phyloP scores from a whole-genome alignment of 2,888 invertebrate genomes.

The Phlogophora meticulosa region DNA sequence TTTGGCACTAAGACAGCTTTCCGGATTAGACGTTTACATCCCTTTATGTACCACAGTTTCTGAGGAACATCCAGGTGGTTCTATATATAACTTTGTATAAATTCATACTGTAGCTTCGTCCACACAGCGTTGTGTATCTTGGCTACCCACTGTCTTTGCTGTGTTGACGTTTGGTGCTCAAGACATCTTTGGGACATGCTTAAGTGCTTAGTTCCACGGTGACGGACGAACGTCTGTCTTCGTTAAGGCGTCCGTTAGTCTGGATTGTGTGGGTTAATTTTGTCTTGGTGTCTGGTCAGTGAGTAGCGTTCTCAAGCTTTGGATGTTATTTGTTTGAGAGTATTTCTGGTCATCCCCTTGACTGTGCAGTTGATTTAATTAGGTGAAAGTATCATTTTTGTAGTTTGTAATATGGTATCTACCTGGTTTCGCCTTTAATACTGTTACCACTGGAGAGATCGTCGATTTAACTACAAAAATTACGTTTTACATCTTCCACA shows the following conservation, averaged over 20 bases:
- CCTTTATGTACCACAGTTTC: neutral
- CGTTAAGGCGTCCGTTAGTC: slow-evolving; percentile 3
- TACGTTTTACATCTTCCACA: too few relatives aligned
- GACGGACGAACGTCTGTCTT: slow-evolving; percentile 33
- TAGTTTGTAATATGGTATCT: too few relatives aligned
- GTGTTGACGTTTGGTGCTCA: slow-evolving; percentile 21
- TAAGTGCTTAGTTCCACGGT: slow-evolving; percentile 20
- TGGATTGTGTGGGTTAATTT: slow-evolving; percentile 19
- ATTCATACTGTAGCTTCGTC: neutral
- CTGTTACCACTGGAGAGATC: too few relatives aligned
- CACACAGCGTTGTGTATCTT: slow-evolving; percentile 24
- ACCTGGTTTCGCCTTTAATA: too few relatives aligned
- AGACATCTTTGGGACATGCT: slow-evolving; percentile 25
- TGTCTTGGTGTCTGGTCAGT: neutral
- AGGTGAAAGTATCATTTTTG: too few relatives aligned
- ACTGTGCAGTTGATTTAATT: too few relatives aligned
- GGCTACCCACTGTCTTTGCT: slow-evolving; percentile 6
- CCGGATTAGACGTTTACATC: neutral
- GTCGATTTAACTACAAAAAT: too few relatives aligned
- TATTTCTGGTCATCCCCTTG: too few relatives aligned
- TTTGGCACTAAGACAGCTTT: slow-evolving; percentile 26
- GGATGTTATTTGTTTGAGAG: too few relatives aligned
- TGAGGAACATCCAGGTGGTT: neutral
- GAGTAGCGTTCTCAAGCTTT: neutral
- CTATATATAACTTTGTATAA: neutral